These are phyloP conservation scores for Macrostomum lignano DNA, from an alignment of 1,140 invertebrate species.

Conservation along the genomic window DNA sequence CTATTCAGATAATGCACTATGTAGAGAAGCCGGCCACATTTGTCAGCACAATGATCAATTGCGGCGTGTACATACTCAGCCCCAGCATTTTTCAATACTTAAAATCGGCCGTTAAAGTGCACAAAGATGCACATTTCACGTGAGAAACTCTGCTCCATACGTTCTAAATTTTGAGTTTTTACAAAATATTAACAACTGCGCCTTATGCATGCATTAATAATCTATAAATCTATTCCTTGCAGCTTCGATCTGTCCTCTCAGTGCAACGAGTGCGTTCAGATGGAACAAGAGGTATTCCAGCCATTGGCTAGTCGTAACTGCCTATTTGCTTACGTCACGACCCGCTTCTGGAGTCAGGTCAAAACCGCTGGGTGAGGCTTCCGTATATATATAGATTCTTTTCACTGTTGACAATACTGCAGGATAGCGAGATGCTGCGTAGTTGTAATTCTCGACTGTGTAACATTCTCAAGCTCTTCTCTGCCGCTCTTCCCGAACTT, in stretches of 20 bases:
- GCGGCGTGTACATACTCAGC: constrained; percentile 65
- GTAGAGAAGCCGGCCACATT: constrained; percentile 94
- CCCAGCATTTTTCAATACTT: constrained; percentile 57
- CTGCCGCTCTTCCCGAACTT: too few relatives aligned
- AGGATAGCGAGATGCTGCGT: too few relatives aligned
- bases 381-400: too few relatives aligned
- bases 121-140: constrained; percentile 8
- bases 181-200: too few relatives aligned
- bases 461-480: too few relatives aligned
- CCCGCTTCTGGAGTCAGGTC: constrained; percentile 83
- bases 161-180: too few relatives aligned
- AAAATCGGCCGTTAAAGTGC: not conserved
- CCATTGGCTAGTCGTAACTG: constrained; percentile 44
- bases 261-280: constrained; percentile 36
- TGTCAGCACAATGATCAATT: constrained; percentile 76
- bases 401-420: too few relatives aligned
- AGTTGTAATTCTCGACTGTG: too few relatives aligned
- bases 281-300: constrained; percentile 47
- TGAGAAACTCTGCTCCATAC: too few relatives aligned
- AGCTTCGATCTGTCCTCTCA: constrained; percentile 9
- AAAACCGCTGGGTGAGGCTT: constrained; percentile 84
- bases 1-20: constrained; percentile 50
- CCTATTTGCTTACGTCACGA: constrained; percentile 45
- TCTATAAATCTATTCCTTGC: too few relatives aligned
- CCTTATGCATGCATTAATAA: too few relatives aligned